phyloP scores from a whole-genome alignment of 2,888 invertebrate species.

The Temnothorax ravouxi region DNA sequence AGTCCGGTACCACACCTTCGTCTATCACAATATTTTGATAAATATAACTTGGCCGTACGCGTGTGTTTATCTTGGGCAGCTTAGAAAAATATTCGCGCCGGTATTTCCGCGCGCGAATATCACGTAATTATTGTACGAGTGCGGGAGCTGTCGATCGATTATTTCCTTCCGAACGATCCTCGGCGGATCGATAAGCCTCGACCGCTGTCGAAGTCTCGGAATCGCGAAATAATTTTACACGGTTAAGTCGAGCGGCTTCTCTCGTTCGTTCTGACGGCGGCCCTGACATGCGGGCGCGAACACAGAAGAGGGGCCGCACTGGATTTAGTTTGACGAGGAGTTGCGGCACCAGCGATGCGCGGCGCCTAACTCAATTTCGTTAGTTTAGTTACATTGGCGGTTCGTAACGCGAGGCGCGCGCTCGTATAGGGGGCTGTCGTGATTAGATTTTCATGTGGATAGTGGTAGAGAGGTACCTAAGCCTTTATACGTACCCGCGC shows the following conservation, averaged over 20 bases:
- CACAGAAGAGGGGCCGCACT: conserved; percentile 74
- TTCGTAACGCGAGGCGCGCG: conserved; percentile 82
- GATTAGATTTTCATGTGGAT: conserved; percentile 86
- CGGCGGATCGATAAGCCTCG: conserved; percentile 60
- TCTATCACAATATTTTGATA: conserved; percentile 85
- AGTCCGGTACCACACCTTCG: conserved; percentile 65
- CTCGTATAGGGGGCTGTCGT: conserved; percentile 82
- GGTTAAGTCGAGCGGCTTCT: conserved; percentile 75
- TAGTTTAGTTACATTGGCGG: conserved; percentile 86
- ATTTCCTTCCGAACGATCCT: conserved; percentile 33
- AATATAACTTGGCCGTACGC: conserved; percentile 82
- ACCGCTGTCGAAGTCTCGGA: conserved; percentile 66
- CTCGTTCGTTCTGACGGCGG: conserved; percentile 58
- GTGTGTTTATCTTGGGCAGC: conserved; percentile 78
- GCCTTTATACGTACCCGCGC: conserved; percentile 77
- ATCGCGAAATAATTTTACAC: conserved; percentile 74
- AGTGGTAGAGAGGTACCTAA: conserved; percentile 75
- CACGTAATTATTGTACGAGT: conserved; percentile 32
- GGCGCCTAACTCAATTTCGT: conserved; percentile 85
- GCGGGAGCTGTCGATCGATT: conserved; percentile 30
- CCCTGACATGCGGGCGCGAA: conserved; percentile 74
- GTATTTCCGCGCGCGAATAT: conserved; percentile 68
- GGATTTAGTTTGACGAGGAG: conserved; percentile 84
- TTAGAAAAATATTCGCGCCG: conserved; percentile 79
- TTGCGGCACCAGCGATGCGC: conserved; percentile 75